Conservation (phyloP, 2,797 vertebrate genomes). For the Sebastes itinus region DNA sequence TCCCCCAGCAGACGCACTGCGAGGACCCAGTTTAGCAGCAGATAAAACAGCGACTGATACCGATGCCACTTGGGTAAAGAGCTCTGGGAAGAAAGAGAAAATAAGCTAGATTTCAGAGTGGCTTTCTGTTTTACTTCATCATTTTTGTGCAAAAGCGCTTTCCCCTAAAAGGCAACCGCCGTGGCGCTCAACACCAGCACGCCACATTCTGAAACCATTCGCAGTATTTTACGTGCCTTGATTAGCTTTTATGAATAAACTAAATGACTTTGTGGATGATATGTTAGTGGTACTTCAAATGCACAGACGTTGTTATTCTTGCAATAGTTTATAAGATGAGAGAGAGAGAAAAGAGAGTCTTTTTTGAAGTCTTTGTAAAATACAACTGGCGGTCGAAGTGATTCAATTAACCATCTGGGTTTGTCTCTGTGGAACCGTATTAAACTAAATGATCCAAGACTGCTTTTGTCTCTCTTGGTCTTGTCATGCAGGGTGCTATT, state of each 20-base stretch:
- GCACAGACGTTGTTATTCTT: not conserved
- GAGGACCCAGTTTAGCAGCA: not conserved
- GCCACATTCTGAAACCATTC: slow-evolving; percentile 61
- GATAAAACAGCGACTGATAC: slow-evolving; percentile 1
- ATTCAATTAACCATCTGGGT: slow-evolving; percentile 62
- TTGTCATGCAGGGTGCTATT: slow-evolving; percentile 38
- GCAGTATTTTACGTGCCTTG: slow-evolving; percentile 60
- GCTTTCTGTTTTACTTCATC: slow-evolving; percentile 10
- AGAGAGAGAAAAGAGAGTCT: not conserved
- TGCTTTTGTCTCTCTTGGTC: slow-evolving; percentile 45
- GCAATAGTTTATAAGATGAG: not conserved
- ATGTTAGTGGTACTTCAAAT: not conserved
- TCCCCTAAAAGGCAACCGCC: not conserved
- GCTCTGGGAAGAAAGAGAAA: not conserved
- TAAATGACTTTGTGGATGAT: slow-evolving; percentile 23
- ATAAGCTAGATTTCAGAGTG: not conserved
- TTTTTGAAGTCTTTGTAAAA: slow-evolving; percentile 31
- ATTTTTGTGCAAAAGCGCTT: slow-evolving; percentile 1
- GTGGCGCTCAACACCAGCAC: slow-evolving; percentile 18
- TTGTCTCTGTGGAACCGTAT: slow-evolving; percentile 40
- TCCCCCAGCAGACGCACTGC: not conserved
- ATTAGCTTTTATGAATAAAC: slow-evolving; percentile 53
- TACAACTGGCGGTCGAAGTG: slow-evolving; percentile 21
- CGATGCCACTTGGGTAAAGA: slow-evolving; percentile 10
- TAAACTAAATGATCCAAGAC: slow-evolving; percentile 33